Evolutionary conservation across 2,113 vertebrate species (phyloP).

Genomic region (Cochlearius cochlearius): DNA sequence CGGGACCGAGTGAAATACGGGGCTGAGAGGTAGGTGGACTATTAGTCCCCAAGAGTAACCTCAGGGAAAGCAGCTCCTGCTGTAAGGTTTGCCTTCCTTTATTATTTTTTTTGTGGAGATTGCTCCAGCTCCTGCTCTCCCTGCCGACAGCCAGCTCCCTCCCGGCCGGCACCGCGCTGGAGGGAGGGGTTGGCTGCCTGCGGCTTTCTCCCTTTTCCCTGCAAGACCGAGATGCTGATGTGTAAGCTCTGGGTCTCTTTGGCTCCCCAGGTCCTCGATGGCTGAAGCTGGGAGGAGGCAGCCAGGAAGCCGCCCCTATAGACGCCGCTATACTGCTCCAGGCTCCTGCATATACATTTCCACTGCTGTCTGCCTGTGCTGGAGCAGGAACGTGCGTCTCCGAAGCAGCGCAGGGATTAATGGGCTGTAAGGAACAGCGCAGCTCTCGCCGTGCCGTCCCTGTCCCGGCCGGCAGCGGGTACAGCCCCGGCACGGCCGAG

Average conservation of each 20-base stretch:
- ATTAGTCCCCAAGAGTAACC: neutral
- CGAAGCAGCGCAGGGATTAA: neutral
- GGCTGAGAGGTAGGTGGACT: neutral
- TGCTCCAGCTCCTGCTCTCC: neutral
- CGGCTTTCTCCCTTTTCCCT: neutral
- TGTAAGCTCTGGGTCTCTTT: conserved; percentile 77
- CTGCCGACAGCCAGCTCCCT: neutral
- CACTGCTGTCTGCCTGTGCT: neutral
- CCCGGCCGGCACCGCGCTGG: neutral
- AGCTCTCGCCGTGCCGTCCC: neutral
- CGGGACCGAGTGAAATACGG: fast-evolving
- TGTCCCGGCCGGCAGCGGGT: neutral
- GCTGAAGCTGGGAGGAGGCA: conserved; percentile 2
- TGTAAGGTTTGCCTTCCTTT: neutral
- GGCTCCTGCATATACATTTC: neutral
- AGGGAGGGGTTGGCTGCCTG: neutral
- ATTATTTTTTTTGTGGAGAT: fast-evolving
- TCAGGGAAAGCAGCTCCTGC: neutral
- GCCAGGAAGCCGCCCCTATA: neutral
- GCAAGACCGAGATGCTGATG: conserved; percentile 25
- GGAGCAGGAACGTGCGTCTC: neutral
- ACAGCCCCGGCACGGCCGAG: neutral
- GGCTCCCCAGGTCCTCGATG: conserved; percentile 83
- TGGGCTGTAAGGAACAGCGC: neutral
- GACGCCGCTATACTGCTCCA: neutral